Percentiles rank a stretch among this genome's conserved stretches.
These are phyloP conservation scores for Limnothrissa miodon DNA, from an alignment of 2,113 vertebrate genomes.

Conservation along the genomic window DNA sequence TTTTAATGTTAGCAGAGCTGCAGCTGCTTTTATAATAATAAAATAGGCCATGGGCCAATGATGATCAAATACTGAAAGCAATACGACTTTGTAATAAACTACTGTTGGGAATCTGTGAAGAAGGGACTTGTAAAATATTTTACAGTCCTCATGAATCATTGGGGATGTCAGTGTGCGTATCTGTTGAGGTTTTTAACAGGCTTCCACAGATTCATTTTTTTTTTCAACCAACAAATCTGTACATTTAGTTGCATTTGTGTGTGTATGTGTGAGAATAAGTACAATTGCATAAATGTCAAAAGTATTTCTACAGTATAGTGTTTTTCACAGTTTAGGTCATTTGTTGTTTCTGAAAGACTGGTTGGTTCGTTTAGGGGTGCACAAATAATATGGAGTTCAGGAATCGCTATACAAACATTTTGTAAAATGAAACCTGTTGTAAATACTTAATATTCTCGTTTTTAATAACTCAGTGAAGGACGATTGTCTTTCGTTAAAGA, in stretches of 20 bases:
- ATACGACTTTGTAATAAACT: background rate
- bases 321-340: background rate
- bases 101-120: background rate
- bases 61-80: constrained; percentile 38
- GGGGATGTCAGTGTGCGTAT: background rate
- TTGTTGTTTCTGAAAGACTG: background rate
- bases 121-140: background rate
- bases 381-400: background rate
- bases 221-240: background rate
- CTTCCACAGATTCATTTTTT: background rate
- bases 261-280: background rate
- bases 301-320: background rate
- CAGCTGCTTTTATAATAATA: background rate
- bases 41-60: background rate
- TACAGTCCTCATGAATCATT: background rate
- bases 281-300: background rate
- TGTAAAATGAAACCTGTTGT: background rate
- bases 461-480: background rate
- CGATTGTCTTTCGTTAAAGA: background rate
- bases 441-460: background rate
- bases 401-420: background rate
- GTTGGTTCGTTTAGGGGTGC: background rate
- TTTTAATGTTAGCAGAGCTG: background rate
- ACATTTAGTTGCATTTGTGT: background rate
- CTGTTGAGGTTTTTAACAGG: background rate